Percentiles rank a stretch among this genome's conserved stretches.
These are phyloP conservation scores for Dysdera silvatica DNA, from an alignment of 1,140 invertebrate genomes.

Conservation along the genomic window DNA sequence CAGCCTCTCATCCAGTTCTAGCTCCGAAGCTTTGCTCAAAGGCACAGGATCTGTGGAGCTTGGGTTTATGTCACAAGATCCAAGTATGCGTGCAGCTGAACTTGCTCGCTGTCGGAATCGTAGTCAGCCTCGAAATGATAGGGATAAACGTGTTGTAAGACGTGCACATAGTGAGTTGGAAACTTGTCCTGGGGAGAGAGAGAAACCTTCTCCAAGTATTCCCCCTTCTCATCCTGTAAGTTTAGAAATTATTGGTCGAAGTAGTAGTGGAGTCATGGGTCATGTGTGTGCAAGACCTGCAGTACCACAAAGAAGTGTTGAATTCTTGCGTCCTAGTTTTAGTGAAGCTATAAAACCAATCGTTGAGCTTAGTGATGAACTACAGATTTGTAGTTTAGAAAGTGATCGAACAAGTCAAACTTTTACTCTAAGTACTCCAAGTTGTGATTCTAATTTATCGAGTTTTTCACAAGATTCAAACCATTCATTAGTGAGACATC, in stretches of 20 bases:
- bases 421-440: background rate
- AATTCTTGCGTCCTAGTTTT: conserved; percentile 30
- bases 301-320: conserved; percentile 13
- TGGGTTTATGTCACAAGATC: conserved; percentile 36
- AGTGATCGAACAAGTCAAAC: conserved; percentile 9
- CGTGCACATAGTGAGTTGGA: conserved; percentile 36
- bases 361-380: conserved; percentile 71
- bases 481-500: conserved; percentile 27
- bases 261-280: conserved; percentile 23
- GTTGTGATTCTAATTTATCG: background rate
- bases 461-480: conserved; percentile 9
- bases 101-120: conserved; percentile 20
- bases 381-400: conserved; percentile 46
- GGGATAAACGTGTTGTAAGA: conserved; percentile 29
- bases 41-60: conserved; percentile 37
- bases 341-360: conserved; percentile 74
- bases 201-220: conserved; percentile 30
- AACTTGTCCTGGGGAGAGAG: conserved; percentile 31
- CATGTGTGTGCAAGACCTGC: conserved; percentile 4
- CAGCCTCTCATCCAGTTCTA: conserved; percentile 28
- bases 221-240: conserved; percentile 39
- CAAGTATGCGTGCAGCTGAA: conserved; percentile 26
- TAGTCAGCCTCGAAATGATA: conserved; percentile 21
- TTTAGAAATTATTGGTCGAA: conserved; percentile 36
- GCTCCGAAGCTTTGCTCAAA: conserved; percentile 33